phyloP scores from a whole-genome alignment of 2,888 invertebrate genomes.

The Stenichneumon culpator region DNA sequence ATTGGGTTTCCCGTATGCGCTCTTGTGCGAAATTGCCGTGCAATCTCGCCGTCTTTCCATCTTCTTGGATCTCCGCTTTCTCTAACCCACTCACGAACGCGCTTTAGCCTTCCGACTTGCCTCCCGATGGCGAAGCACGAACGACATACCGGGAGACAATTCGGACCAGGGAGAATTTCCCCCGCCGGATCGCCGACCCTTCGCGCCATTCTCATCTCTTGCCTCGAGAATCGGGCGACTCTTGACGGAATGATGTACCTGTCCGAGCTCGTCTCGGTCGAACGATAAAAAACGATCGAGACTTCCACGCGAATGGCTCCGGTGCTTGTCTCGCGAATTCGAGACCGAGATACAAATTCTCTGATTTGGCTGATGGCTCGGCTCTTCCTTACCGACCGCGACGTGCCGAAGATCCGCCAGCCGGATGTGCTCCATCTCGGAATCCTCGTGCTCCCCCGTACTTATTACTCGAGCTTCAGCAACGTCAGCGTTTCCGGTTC shows the following conservation, averaged over 20 bases:
- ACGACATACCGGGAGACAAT: constrained; percentile 10
- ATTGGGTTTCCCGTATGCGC: constrained; percentile 68
- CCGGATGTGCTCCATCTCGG: constrained; percentile 24
- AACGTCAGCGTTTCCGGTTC: constrained; percentile 59
- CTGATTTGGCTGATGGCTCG: constrained; percentile 27
- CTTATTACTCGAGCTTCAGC: constrained; percentile 42
- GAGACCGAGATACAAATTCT: constrained; percentile 52
- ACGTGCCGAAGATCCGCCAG: constrained; percentile 35
- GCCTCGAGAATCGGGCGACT: constrained; percentile 1
- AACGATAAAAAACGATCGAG: constrained; percentile 41
- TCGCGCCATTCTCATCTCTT: constrained; percentile 14
- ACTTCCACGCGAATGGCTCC: not conserved
- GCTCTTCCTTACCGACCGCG: constrained; percentile 42
- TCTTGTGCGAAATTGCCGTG: constrained; percentile 64
- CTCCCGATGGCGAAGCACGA: constrained; percentile 8
- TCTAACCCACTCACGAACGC: constrained; percentile 10
- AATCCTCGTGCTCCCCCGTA: constrained; percentile 36
- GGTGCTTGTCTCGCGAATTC: constrained; percentile 16
- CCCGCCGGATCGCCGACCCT: constrained; percentile 26
- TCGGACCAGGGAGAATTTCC: not conserved
- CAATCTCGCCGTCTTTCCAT: constrained; percentile 61
- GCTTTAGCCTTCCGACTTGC: constrained; percentile 17
- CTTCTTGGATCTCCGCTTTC: not conserved
- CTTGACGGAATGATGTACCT: constrained; percentile 23
- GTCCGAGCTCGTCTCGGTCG: constrained; percentile 11